These are phyloP conservation scores for Pecten maximus DNA, from an alignment of 2,888 invertebrate species.

Conservation along the genomic window DNA sequence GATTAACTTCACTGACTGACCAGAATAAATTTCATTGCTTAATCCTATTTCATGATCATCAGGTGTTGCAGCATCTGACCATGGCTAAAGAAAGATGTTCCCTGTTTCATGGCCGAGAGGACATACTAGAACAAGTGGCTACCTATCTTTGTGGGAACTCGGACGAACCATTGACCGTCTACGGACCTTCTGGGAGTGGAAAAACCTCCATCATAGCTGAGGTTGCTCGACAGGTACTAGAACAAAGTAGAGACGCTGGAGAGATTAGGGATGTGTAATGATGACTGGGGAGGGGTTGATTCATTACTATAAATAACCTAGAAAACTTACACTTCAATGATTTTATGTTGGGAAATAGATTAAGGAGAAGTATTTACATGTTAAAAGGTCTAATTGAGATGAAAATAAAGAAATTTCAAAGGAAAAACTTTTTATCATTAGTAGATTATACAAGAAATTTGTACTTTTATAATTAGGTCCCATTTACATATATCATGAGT, in stretches of 20 bases:
- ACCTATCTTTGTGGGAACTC: slow-evolving; percentile 63
- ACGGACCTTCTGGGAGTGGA: slow-evolving; percentile 76
- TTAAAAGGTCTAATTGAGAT: no score
- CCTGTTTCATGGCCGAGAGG: slow-evolving; percentile 73
- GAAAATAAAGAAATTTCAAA: no score
- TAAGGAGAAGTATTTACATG: no score
- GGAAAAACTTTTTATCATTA: no score
- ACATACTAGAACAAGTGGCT: slow-evolving; percentile 63
- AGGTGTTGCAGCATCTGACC: slow-evolving; percentile 72
- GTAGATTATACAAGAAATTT: no score
- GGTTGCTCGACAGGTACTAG: slow-evolving; percentile 64
- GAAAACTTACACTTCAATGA: no score
- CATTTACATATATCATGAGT: no score
- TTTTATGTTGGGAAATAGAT: no score
- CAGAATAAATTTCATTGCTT: background rate
- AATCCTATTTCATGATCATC: slow-evolving; percentile 51
- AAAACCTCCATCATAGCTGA: slow-evolving; percentile 79
- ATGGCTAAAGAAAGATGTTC: slow-evolving; percentile 68
- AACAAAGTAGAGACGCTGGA: background rate
- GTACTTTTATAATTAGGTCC: no score
- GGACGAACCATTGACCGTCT: slow-evolving; percentile 68
- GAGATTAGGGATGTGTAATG: no score
- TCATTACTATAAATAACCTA: no score
- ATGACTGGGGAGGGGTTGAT: no score
- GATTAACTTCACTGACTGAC: background rate